Evolutionary conservation across 2,113 vertebrate species (phyloP).

Genomic region (cattle (Bos taurus)): ARS-UCD2.0 NC_037329.1:124534501-124535000

Average conservation of each 20-base stretch:
- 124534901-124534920: background rate
- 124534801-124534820: background rate
- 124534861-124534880: background rate
- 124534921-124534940: background rate
- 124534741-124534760: background rate
- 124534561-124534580: background rate
- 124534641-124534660: background rate
- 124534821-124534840: background rate
- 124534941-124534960: background rate
- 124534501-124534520: slow-evolving; percentile 26
- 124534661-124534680: background rate
- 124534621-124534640: background rate
- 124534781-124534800: background rate
- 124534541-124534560: slow-evolving; percentile 19
- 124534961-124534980: background rate
- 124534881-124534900: background rate
- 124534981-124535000: background rate
- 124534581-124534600: background rate
- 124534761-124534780: background rate
- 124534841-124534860: background rate
- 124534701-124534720: slow-evolving; percentile 12
- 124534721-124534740: background rate
- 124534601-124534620: background rate
- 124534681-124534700: background rate
- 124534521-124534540: background rate